Evolutionary conservation across 2,888 invertebrate species (phyloP).

Genomic region (Mesorhabditis sp.): DNA sequence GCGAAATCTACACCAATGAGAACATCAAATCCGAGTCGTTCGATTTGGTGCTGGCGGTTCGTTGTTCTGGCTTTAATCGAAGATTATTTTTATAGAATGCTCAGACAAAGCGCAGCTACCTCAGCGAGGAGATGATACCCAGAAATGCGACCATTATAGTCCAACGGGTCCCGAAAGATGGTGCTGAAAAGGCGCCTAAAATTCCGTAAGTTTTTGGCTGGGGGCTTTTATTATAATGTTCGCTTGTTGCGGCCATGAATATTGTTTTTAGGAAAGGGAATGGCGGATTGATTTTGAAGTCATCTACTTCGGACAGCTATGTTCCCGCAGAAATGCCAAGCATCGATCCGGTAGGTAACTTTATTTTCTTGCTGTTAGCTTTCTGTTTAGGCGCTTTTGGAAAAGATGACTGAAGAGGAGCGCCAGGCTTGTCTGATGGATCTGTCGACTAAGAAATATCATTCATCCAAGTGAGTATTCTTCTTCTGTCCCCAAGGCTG

Average conservation of each 20-base stretch:
- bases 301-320: slow-evolving; percentile 17
- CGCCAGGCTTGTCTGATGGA: slow-evolving; percentile 96
- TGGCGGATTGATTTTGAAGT: slow-evolving; percentile 30
- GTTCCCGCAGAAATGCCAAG: slow-evolving; percentile 18
- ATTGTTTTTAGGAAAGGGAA: slow-evolving; percentile 28
- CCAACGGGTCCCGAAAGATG: slow-evolving; percentile 77
- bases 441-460: slow-evolving; percentile 92
- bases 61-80: neutral
- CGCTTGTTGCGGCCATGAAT: no score
- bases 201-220: slow-evolving; percentile 47
- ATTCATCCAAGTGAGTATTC: slow-evolving; percentile 83
- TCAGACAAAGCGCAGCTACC: slow-evolving; percentile 70
- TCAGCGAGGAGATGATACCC: slow-evolving; percentile 85
- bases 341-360: slow-evolving; percentile 25
- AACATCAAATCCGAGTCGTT: slow-evolving; percentile 82
- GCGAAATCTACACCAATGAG: slow-evolving; percentile 89
- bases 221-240: no score
- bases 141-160: slow-evolving; percentile 95
- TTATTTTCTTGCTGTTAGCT: neutral
- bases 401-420: slow-evolving; percentile 91
- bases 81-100: slow-evolving; percentile 66
- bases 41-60: slow-evolving; percentile 76
- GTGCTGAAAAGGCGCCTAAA: slow-evolving; percentile 54
- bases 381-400: slow-evolving; percentile 43
- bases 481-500: no score